Percentiles rank a stretch among this genome's conserved stretches.
phyloP scores from a whole-genome alignment of 2,888 invertebrate species.

The Malachius bipustulatus region DNA sequence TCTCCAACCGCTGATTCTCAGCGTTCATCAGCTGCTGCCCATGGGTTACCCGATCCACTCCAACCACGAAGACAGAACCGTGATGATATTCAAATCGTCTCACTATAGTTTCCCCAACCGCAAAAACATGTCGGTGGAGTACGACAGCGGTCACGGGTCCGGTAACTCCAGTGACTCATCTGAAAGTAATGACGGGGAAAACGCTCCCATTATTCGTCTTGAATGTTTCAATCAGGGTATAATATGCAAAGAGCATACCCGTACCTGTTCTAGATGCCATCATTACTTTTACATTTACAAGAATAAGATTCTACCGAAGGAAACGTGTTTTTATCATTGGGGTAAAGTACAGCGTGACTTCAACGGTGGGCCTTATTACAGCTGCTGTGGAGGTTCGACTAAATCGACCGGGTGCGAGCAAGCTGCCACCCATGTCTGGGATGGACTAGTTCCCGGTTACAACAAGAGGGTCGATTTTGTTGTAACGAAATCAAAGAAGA shows the following conservation, averaged over 20 bases:
- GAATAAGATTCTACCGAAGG: constrained; percentile 59
- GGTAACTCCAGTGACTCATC: constrained; percentile 39
- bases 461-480: constrained; percentile 47
- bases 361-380: constrained; percentile 34
- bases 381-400: constrained; percentile 50
- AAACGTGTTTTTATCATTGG: constrained; percentile 80
- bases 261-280: constrained; percentile 59
- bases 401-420: constrained; percentile 51
- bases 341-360: constrained; percentile 52
- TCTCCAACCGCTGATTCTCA: constrained; percentile 50
- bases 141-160: constrained; percentile 29
- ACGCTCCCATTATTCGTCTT: neutral
- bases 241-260: constrained; percentile 22
- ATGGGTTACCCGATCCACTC: constrained; percentile 60
- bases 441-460: constrained; percentile 53
- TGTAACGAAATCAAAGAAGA: constrained; percentile 23
- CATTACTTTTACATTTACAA: constrained; percentile 57
- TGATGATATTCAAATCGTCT: neutral
- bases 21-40: constrained; percentile 47
- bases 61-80: neutral
- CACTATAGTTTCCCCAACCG: no score
- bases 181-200: constrained; percentile 15
- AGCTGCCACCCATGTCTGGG: constrained; percentile 65
- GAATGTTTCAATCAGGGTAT: neutral
- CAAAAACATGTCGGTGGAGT: no score